Evolutionary conservation across 1,140 invertebrate species (phyloP).

Genomic region (Ladona fulva): DNA sequence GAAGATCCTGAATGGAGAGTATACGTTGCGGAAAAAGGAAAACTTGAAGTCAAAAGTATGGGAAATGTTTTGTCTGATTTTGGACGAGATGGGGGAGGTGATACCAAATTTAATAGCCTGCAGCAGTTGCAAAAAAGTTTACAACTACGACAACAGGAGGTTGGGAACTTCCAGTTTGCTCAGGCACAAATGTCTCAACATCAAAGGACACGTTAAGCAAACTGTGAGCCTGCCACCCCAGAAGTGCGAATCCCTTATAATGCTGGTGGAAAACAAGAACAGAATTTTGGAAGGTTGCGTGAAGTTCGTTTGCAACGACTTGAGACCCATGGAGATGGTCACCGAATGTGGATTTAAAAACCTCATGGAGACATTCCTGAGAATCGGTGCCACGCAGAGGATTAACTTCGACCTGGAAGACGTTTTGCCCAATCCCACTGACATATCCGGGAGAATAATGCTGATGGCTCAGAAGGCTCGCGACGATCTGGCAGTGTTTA

Average conservation of each 20-base stretch:
- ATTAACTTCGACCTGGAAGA: neutral
- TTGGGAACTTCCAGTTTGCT: neutral
- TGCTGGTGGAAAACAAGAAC: neutral
- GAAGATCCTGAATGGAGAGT: neutral
- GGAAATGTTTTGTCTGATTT: neutral
- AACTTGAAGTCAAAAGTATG: neutral
- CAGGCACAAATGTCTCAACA: neutral
- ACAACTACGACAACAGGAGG: neutral
- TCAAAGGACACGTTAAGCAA: neutral
- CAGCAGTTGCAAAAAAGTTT: neutral
- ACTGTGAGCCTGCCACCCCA: neutral
- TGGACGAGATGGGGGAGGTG: neutral
- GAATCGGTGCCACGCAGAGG: neutral
- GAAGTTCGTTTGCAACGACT: neutral
- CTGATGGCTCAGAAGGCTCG: neutral
- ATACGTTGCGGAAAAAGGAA: neutral
- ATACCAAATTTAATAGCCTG: neutral
- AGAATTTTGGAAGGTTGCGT: neutral
- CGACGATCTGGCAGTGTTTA: neutral
- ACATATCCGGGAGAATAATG: neutral
- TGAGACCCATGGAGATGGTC: neutral
- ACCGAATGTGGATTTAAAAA: neutral
- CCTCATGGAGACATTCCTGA: neutral
- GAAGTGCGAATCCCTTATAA: too few species aligned
- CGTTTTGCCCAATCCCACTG: neutral